Evolutionary conservation across 2,113 vertebrate species (phyloP).

Genomic region (Chloropsis hardwickii): DNA sequence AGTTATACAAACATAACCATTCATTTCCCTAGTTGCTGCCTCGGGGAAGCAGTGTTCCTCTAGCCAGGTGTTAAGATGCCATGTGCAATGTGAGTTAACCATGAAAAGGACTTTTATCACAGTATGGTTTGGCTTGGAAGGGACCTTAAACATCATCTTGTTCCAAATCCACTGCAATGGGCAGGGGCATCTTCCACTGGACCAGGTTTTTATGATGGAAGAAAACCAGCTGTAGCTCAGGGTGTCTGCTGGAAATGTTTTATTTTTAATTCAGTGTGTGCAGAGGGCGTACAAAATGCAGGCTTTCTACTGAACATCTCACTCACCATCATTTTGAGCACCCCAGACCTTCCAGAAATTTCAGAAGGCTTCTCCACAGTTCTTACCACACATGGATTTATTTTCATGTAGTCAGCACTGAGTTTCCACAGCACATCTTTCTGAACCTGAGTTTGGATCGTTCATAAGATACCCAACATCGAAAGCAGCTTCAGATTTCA

Average conservation of each 20-base stretch:
- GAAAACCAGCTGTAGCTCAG: not conserved
- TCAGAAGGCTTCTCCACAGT: not conserved
- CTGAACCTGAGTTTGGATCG: rapidly evolving
- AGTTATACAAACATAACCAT: not conserved
- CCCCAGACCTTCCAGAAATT: not conserved
- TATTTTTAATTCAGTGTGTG: not conserved
- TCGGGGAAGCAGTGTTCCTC: not conserved
- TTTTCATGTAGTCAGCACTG: rapidly evolving
- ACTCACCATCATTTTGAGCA: not conserved
- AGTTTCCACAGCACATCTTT: not conserved
- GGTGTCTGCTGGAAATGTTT: not conserved
- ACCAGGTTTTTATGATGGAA: not conserved
- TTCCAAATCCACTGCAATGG: not conserved
- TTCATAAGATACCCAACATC: not conserved
- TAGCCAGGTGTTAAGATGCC: not conserved
- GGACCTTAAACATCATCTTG: not conserved
- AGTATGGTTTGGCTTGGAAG: not conserved
- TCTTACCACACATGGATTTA: not conserved
- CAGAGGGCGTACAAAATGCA: not conserved
- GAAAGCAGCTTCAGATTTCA: not conserved
- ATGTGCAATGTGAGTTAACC: not conserved
- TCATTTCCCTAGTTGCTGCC: not conserved
- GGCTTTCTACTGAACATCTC: not conserved
- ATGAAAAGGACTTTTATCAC: not conserved
- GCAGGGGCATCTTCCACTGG: not conserved